Base-by-base conservation (phyloP, 2,888 invertebrate species). In the Polydrusus cervinus region DNA sequence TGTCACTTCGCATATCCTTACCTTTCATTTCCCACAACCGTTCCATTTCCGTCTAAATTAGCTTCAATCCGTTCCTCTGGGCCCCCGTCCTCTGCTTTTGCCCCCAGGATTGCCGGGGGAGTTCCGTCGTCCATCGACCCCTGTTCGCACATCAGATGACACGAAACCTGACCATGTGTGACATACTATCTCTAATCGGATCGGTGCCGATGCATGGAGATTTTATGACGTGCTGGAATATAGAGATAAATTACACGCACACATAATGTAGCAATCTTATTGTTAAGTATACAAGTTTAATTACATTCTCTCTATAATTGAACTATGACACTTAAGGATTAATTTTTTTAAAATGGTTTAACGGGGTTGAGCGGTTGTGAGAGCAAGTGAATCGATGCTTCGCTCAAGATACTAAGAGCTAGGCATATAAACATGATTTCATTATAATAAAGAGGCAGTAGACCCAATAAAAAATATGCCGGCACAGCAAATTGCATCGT, bases 101-200 rank as follows among this genome's bases (percentile, higher is more conserved):
- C 51, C 65, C 65, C 65, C 16, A 16, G 51, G 10, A 10, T 14
- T 14, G 51, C 65, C 38, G 65, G 65, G 51, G 51, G 65, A 51
- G 9, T 25, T 49, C 49, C 51, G 38, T 38, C 51, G 65, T 66
- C 65, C 65, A 66, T 66, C 65, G 65, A 66, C 65, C 65, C 65
- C 18, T 49, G 30, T 49, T 66, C 51, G 51, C 16, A 66, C 65
- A 66, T 66, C 65, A 66, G 38, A 66, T 51, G 51, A 34, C 51
- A 66, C 38, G 30, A 51, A 51, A 66, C 11, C 34, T 38, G 65
- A 51, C 65, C 65, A 66, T 66, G 34, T 66, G 65, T 51, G 65
- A 66, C 40, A 34, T 66, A 51, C 51, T 49, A 47, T 51, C 51
- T 20, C 14, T 51, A 38, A 30, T 13, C 51, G 30, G 25, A 30